Evolutionary conservation across 2,888 invertebrate species (phyloP).

Genomic region (Amblyjoppa proteus): DNA sequence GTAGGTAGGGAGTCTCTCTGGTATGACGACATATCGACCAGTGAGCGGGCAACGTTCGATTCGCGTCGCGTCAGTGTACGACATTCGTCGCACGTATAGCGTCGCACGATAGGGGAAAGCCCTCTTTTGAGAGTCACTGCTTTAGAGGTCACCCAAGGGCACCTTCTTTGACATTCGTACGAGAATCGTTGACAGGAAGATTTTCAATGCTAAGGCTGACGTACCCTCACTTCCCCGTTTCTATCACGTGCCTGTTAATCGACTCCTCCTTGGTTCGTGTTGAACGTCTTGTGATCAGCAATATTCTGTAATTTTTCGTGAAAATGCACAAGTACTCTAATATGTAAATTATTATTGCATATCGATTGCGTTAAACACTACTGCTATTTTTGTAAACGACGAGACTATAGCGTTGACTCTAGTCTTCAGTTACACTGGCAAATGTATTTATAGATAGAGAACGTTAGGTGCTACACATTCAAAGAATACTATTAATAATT

Average conservation of each 20-base stretch:
- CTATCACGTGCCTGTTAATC: neutral
- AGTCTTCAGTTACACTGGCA: neutral
- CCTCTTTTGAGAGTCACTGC: slow-evolving; percentile 74
- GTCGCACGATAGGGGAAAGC: slow-evolving; percentile 27
- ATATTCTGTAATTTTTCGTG: neutral
- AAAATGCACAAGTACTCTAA: no score
- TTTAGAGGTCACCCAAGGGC: slow-evolving; percentile 80
- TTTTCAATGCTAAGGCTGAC: slow-evolving; percentile 71
- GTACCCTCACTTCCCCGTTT: slow-evolving; percentile 30
- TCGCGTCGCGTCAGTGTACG: slow-evolving; percentile 44
- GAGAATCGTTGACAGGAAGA: slow-evolving; percentile 65
- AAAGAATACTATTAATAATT: slow-evolving; percentile 32
- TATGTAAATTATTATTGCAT: slow-evolving; percentile 1
- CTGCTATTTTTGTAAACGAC: slow-evolving; percentile 14
- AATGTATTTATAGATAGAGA: slow-evolving; percentile 31
- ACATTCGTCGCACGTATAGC: slow-evolving; percentile 50
- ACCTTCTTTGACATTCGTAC: slow-evolving; percentile 79
- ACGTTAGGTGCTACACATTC: slow-evolving; percentile 17
- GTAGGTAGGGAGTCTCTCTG: slow-evolving; percentile 56
- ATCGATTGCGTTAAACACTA: slow-evolving; percentile 7
- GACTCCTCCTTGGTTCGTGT: neutral
- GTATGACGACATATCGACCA: slow-evolving; percentile 76
- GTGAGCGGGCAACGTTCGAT: slow-evolving; percentile 56
- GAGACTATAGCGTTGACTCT: neutral
- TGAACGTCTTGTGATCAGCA: neutral